These are phyloP conservation scores for Ptychobarbus kaznakovi DNA, from an alignment of 2,797 vertebrate species.

Conservation along the genomic window DNA sequence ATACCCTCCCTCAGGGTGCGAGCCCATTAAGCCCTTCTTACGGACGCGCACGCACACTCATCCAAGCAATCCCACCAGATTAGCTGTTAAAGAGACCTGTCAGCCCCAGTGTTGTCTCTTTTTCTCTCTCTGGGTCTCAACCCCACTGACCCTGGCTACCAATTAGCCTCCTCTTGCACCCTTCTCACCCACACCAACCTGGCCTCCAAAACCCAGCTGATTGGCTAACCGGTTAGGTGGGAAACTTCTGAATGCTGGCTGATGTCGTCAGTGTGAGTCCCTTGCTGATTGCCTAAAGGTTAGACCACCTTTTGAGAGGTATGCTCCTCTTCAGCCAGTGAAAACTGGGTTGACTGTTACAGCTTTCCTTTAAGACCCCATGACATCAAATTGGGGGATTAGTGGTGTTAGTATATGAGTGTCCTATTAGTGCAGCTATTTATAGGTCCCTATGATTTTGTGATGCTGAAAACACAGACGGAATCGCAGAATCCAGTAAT, in stretches of 20 bases:
- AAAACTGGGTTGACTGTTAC: slow-evolving; percentile 18
- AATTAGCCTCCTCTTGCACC: slow-evolving; percentile 59
- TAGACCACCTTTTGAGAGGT: slow-evolving; percentile 12
- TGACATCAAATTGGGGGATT: background rate
- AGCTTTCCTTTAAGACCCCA: slow-evolving; percentile 16
- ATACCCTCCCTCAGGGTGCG: slow-evolving; percentile 26
- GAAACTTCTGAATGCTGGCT: slow-evolving; percentile 30
- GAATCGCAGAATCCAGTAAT: background rate
- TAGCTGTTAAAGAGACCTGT: slow-evolving; percentile 56
- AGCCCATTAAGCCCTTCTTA: slow-evolving; percentile 8
- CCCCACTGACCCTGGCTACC: slow-evolving; percentile 60
- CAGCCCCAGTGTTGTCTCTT: slow-evolving; percentile 35
- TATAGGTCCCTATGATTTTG: background rate
- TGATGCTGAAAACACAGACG: background rate
- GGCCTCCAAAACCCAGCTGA: slow-evolving; percentile 28
- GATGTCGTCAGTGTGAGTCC: slow-evolving; percentile 41
- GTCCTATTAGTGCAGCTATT: background rate
- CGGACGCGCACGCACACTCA: slow-evolving; percentile 7
- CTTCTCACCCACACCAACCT: slow-evolving; percentile 25
- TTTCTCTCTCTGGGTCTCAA: slow-evolving; percentile 56
- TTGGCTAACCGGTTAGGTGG: slow-evolving; percentile 50
- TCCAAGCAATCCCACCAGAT: slow-evolving; percentile 49
- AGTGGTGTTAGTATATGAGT: background rate
- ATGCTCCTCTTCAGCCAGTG: background rate
- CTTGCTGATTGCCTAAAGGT: slow-evolving; percentile 51